These are phyloP conservation scores for Sebastes vulpes DNA, from an alignment of 2,797 vertebrate genomes.

Conservation along the genomic window DNA sequence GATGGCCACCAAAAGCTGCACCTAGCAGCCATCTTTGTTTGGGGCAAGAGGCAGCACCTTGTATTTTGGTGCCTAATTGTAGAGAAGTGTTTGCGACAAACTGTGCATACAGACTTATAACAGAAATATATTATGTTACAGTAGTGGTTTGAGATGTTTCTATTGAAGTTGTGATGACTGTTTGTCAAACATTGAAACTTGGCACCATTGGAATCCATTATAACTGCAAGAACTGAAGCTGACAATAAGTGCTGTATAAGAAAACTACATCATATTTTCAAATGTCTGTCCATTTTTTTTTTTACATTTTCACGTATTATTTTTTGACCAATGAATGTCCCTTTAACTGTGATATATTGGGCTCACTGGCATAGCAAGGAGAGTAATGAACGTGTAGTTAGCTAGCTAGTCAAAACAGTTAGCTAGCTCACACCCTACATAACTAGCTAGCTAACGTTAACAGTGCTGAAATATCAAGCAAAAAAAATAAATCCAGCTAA, in stretches of 20 bases:
- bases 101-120: rapidly evolving
- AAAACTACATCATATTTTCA: not conserved
- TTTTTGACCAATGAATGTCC: not conserved
- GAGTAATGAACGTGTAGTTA: rapidly evolving
- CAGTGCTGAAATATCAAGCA: no score
- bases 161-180: not conserved
- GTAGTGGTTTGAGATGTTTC: not conserved
- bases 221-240: not conserved
- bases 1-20: not conserved
- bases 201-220: rapidly evolving
- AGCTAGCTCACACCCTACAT: no score
- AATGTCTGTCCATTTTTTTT: no score
- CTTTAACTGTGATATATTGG: not conserved
- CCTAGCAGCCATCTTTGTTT: conserved; percentile 22
- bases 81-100: not conserved
- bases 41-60: not conserved
- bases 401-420: no score
- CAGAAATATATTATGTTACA: not conserved
- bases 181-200: not conserved
- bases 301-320: not conserved
- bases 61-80: not conserved
- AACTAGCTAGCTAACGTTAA: not conserved
- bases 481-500: no score
- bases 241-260: not conserved
- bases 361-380: not conserved